Evolutionary conservation across 2,113 vertebrate genomes (phyloP).

Genomic region (Bos javanicus): DNA sequence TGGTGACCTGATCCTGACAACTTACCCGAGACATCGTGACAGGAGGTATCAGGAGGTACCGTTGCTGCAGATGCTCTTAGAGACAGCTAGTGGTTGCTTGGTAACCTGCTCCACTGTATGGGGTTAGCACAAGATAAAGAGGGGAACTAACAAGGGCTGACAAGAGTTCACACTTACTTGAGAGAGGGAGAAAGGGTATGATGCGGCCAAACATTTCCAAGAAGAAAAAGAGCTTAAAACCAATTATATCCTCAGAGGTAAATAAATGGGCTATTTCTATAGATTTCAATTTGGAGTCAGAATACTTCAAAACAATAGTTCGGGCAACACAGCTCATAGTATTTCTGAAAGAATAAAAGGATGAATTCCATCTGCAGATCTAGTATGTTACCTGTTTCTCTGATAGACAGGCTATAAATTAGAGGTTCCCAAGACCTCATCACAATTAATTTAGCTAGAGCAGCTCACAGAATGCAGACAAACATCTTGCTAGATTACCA

Average conservation of each 20-base stretch:
- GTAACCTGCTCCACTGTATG: constrained; percentile 42
- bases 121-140: constrained; percentile 32
- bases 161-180: constrained; percentile 22
- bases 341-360: background rate
- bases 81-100: constrained; percentile 62
- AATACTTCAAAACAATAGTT: background rate
- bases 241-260: background rate
- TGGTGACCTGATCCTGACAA: constrained; percentile 25
- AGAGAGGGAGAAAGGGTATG: background rate
- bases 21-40: constrained; percentile 55
- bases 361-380: background rate
- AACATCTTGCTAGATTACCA: background rate
- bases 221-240: constrained; percentile 15
- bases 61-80: background rate
- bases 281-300: background rate
- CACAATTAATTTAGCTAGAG: background rate
- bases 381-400: background rate
- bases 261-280: background rate
- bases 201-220: background rate
- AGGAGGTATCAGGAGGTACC: constrained; percentile 2
- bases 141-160: constrained; percentile 15
- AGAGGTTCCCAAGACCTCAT: background rate
- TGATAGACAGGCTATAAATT: background rate
- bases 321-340: background rate
- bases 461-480: background rate